phyloP scores from a whole-genome alignment of 2,113 vertebrate genomes.

The Channa maculata region DNA sequence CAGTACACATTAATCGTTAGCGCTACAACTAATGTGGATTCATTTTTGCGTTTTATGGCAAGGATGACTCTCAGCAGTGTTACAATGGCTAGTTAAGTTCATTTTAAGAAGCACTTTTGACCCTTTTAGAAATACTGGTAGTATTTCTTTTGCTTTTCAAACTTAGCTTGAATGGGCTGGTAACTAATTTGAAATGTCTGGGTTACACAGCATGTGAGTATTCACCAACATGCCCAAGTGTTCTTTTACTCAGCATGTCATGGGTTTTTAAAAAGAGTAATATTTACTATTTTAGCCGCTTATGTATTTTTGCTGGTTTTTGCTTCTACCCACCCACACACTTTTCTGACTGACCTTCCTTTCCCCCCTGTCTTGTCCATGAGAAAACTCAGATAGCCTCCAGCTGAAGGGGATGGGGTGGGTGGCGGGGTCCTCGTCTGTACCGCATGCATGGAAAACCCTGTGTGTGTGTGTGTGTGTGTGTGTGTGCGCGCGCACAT shows the following conservation, averaged over 20 bases:
- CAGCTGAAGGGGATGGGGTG: slow-evolving; percentile 33
- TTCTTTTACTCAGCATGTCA: background rate
- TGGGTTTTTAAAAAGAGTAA: background rate
- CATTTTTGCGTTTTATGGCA: no score
- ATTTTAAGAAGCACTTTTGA: no score
- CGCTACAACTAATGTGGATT: no score
- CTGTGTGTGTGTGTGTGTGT: slow-evolving; percentile 20
- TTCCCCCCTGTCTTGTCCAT: slow-evolving; percentile 31
- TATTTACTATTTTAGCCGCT: background rate
- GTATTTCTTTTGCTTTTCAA: no score
- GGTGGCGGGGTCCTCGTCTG: slow-evolving; percentile 2
- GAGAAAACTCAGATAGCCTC: slow-evolving; percentile 35
- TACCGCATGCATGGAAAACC: slow-evolving; percentile 24
- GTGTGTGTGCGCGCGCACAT: background rate
- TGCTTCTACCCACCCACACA: background rate
- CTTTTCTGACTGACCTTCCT: slow-evolving; percentile 17
- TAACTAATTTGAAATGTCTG: no score
- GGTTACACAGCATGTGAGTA: background rate
- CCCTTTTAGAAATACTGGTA: no score
- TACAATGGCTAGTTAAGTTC: no score
- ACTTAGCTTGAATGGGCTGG: no score
- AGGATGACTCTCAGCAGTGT: no score
- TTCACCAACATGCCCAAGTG: background rate
- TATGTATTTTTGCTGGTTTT: background rate
- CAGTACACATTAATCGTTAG: no score